Percentiles rank a stretch among this genome's conserved stretches.
Conservation (phyloP, 2,888 invertebrate genomes). For the Spatulosminthurus flaviceps region DNA sequence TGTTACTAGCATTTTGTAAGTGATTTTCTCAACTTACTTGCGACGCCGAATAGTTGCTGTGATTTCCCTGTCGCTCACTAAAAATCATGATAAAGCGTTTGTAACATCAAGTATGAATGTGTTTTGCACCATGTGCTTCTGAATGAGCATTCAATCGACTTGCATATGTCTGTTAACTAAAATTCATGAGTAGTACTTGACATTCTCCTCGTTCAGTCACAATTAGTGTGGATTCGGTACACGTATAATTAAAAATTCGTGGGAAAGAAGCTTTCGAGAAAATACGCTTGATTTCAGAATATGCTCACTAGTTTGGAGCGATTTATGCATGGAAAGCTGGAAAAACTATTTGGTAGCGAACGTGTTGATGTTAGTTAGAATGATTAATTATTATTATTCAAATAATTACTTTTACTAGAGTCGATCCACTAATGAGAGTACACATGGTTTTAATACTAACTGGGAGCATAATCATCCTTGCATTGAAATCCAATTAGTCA, state of each 20-base stretch:
- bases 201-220: not conserved
- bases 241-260: slow-evolving; percentile 1
- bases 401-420: not conserved
- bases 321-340: not conserved
- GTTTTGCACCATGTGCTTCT: not conserved
- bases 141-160: not conserved
- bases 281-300: not conserved
- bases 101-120: too few relatives aligned
- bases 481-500: slow-evolving; percentile 28
- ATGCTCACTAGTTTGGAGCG: not conserved
- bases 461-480: slow-evolving; percentile 10
- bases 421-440: not conserved
- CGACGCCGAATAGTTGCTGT: not conserved
- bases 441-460: slow-evolving; percentile 1
- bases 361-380: not conserved
- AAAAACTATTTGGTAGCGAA: not conserved
- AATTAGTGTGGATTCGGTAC: slow-evolving; percentile 4
- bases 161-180: not conserved
- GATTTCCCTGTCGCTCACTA: not conserved
- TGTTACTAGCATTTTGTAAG: not conserved
- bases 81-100: too few relatives aligned
- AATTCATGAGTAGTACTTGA: not conserved
- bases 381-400: not conserved
- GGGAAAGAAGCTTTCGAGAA: not conserved
- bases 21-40: not conserved